Conservation (phyloP, 2,113 vertebrate genomes). For the Tenrec ecaudatus region DNA sequence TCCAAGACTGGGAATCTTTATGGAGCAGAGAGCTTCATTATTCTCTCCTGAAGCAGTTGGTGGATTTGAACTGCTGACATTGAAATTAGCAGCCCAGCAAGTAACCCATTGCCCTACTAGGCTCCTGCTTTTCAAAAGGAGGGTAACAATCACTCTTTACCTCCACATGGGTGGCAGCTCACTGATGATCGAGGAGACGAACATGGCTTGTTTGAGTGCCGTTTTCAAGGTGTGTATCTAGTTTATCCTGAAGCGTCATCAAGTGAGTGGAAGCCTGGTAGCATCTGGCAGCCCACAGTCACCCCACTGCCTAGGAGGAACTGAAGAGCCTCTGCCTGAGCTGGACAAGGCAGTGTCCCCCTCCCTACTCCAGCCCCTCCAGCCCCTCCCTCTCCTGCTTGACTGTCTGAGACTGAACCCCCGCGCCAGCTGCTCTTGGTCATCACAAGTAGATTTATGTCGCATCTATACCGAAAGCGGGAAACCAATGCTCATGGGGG, state of each 20-base stretch:
- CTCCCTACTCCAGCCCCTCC: too few species aligned
- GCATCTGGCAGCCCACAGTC: background rate
- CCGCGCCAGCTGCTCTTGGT: background rate
- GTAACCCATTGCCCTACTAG: too few species aligned
- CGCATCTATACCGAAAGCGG: background rate
- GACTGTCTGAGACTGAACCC: background rate
- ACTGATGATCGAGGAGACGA: too few species aligned
- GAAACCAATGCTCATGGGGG: background rate
- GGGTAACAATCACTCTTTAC: accelerated
- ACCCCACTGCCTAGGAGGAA: background rate
- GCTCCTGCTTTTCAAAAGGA: background rate
- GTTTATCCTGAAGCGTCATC: background rate
- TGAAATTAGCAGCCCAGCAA: too few species aligned
- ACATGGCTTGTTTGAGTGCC: background rate
- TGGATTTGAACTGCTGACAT: too few species aligned
- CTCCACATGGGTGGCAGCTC: accelerated
- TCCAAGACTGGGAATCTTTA: too few species aligned
- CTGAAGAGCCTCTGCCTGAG: too few species aligned
- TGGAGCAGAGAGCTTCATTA: too few species aligned
- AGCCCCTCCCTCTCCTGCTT: background rate
- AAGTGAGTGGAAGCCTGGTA: too few species aligned
- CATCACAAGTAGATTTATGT: too few species aligned
- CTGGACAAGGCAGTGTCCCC: background rate
- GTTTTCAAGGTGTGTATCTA: background rate
- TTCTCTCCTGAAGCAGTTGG: too few species aligned